Evolutionary conservation across 2,888 invertebrate genomes (phyloP), one percentile per base, ranked within the genome.

Genomic region (Allacma fusca): DNA sequence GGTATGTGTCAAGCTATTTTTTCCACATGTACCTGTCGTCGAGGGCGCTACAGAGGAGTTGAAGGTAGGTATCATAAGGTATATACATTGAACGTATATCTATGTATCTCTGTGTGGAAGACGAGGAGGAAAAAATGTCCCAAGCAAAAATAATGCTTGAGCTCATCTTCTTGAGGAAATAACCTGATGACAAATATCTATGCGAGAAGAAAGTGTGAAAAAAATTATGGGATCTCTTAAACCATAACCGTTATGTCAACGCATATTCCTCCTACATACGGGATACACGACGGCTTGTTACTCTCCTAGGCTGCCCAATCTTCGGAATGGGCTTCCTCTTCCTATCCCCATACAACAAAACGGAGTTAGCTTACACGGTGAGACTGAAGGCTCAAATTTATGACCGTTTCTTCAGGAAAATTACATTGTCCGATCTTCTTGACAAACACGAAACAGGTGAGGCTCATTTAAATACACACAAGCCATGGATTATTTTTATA

Each of bases 381-480:
- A 57, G 19, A 19, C 13, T 57, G 19, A 57, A 16, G 16, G 21
- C 23, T 12, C 1, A 24, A 62, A 62, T 62, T 62, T 62, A 62
- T 62, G 9, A 62, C 62, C 62, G 23, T 62, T 62, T 24, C 62
- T 26, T 62, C 62, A 12, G 26, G 23, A 23, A 62, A 62, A 62
- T 62, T 62, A 62, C 62, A 62, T 62, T 62, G 62, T 62, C 62
- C 62, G 24, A 62, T 62, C 62, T 62, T 62, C 62, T 62, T 62
- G 62, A 62, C 62, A 62, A 62, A 62, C 62, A 62, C 62, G 62
- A 62, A 62, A 62, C 62, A 62, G 62, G 62, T 62, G 62, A 62
- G 62, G 19, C 62, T 26, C 62, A 62, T 62, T 62, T 62, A 16
- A 62, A 24, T 23, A 24, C 62, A 24, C 62, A 26, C 62, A 62